These are phyloP conservation scores for Porites lutea DNA, from an alignment of 64 coral and sea anemone species.

Conservation along the genomic window DNA sequence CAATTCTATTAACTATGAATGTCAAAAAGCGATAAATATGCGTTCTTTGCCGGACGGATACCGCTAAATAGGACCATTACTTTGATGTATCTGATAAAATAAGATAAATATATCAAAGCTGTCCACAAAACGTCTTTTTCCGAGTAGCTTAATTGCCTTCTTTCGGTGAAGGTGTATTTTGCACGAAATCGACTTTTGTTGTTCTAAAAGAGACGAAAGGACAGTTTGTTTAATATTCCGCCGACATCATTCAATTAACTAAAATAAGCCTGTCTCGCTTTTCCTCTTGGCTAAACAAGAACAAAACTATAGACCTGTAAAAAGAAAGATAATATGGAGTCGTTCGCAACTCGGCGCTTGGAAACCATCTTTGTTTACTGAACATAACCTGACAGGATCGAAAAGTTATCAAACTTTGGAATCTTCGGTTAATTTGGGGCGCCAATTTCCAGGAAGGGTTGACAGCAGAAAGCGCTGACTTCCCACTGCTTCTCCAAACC, in stretches of 20 bases:
- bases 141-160: slow-evolving; percentile 4
- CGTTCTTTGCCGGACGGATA: slow-evolving; percentile 41
- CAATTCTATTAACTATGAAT: slow-evolving; percentile 44
- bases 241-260: background rate
- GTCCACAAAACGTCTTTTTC: slow-evolving; percentile 47
- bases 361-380: background rate
- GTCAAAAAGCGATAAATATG: slow-evolving; percentile 37
- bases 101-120: slow-evolving; percentile 44
- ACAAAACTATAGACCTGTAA: slow-evolving; percentile 10
- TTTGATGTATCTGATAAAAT: slow-evolving; percentile 47
- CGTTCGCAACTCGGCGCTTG: background rate
- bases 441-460: slow-evolving; percentile 42
- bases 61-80: slow-evolving; percentile 55
- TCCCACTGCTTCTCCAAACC: background rate
- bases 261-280: background rate
- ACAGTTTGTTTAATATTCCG: background rate
- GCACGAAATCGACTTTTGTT: background rate
- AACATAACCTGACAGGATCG: background rate
- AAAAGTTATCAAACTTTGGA: slow-evolving; percentile 3
- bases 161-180: background rate
- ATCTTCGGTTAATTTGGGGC: background rate
- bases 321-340: background rate
- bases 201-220: background rate
- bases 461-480: background rate
- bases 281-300: slow-evolving; percentile 41